A percentile compares a stretch with the other conserved stretches of the same genome.
Conservation (phyloP, 2,113 vertebrate species). For the Menidia beryllina region DNA sequence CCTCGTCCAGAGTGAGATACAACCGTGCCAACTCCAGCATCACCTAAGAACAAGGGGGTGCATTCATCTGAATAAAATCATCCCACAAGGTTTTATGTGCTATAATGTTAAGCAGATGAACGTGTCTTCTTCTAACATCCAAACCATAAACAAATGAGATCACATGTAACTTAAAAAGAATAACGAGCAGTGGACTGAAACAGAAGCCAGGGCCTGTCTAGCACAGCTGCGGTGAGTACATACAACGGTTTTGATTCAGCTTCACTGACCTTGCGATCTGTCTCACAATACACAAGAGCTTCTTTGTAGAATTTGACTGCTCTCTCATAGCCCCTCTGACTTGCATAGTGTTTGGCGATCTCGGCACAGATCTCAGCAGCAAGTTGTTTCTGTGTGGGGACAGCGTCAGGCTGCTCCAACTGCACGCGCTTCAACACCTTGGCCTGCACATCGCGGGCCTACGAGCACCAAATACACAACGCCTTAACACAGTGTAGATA, state of each 20-base stretch:
- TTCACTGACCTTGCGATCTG: conserved; percentile 92
- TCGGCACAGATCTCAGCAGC: conserved; percentile 95
- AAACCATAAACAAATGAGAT: conserved; percentile 24
- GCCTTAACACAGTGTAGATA: too few species aligned
- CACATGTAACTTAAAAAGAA: conserved; percentile 35
- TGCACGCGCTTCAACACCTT: conserved; percentile 93
- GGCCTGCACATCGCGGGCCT: conserved; percentile 94
- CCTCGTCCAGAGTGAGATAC: conserved; percentile 90
- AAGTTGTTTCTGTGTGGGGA: conserved; percentile 90
- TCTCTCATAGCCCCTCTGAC: conserved; percentile 93
- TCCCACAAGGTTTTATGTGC: conserved; percentile 19
- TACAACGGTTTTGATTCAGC: conserved; percentile 72
- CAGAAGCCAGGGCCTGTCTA: conserved; percentile 41
- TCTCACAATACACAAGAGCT: conserved; percentile 97
- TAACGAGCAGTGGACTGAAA: conserved; percentile 26
- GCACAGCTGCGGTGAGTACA: conserved; percentile 72
- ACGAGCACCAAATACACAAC: conserved; percentile 11
- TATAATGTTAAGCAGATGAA: conserved; percentile 10
- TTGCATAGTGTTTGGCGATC: conserved; percentile 93
- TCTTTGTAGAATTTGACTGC: conserved; percentile 99
- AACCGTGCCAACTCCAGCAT: conserved; percentile 94
- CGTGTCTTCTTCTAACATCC: not conserved
- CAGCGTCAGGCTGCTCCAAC: conserved; percentile 91
- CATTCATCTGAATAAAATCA: conserved; percentile 18
- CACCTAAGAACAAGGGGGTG: conserved; percentile 78